phyloP scores from a whole-genome alignment of 1,140 invertebrate species.

The Drosophila pseudoananassae region DNA sequence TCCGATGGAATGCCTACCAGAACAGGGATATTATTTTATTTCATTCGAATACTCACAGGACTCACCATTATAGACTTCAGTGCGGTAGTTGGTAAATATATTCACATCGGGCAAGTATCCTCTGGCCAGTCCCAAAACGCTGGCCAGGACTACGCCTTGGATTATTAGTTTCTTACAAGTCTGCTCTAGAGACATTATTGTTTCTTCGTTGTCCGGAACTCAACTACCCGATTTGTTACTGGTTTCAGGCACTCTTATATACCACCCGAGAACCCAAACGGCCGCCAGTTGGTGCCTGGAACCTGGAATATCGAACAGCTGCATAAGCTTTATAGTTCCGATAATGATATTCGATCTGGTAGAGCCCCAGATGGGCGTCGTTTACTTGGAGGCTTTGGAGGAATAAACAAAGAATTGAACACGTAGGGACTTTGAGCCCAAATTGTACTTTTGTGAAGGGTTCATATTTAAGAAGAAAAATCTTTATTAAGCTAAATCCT shows the following conservation, averaged over 20 bases:
- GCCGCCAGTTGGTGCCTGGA: not conserved
- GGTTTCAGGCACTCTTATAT: constrained; percentile 16
- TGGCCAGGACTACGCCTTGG: constrained; percentile 30
- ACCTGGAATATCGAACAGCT: not conserved
- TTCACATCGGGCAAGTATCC: constrained; percentile 64
- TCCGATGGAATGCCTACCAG: constrained; percentile 59
- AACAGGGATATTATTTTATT: too few relatives aligned
- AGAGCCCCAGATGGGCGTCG: too few relatives aligned
- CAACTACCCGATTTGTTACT: not conserved
- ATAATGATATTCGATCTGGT: not conserved
- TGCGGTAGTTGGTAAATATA: constrained; percentile 70
- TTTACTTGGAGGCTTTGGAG: too few relatives aligned
- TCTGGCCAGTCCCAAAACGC: constrained; percentile 11
- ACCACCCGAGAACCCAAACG: too few relatives aligned
- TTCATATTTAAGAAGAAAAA: too few relatives aligned
- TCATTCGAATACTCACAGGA: not conserved
- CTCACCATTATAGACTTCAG: constrained; percentile 66
- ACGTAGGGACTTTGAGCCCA: not conserved
- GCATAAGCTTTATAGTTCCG: constrained; percentile 14
- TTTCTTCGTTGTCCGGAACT: not conserved
- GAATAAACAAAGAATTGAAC: not conserved
- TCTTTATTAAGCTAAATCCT: too few relatives aligned
- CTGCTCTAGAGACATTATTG: constrained; percentile 1
- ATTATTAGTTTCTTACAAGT: not conserved
- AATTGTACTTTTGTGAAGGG: too few relatives aligned